These are phyloP conservation scores for Wiebesia pumilae DNA, from an alignment of 1,140 invertebrate genomes.

Conservation along the genomic window DNA sequence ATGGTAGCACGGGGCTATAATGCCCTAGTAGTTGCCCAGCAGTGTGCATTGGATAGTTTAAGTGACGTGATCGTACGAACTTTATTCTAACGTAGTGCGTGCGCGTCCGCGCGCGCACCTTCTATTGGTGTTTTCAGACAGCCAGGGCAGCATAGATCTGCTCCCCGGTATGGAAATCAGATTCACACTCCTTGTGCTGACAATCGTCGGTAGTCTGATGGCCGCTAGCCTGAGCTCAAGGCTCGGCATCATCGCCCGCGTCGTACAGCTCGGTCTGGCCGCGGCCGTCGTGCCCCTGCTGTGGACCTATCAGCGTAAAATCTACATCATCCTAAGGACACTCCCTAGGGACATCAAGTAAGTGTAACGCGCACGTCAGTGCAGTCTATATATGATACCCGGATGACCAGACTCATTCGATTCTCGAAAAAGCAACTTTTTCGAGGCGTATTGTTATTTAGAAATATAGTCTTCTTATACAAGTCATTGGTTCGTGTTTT, in stretches of 20 bases:
- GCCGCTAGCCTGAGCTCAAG: constrained; percentile 76
- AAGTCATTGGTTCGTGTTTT: background rate
- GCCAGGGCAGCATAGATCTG: constrained; percentile 12
- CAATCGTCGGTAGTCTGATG: constrained; percentile 76
- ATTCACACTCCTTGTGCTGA: constrained; percentile 72
- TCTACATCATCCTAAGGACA: constrained; percentile 77
- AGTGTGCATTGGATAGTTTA: background rate
- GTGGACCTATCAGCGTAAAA: constrained; percentile 76
- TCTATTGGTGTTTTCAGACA: constrained; percentile 14
- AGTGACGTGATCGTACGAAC: background rate
- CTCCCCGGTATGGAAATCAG: constrained; percentile 65
- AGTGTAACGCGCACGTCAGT: constrained; percentile 61
- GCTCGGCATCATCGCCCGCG: constrained; percentile 76
- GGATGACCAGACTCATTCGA: background rate
- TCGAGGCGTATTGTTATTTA: background rate
- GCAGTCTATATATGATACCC: background rate
- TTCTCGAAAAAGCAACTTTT: background rate
- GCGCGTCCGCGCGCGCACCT: background rate
- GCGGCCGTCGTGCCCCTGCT: constrained; percentile 75
- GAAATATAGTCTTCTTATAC: background rate
- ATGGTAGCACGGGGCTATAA: background rate
- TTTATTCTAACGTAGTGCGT: background rate
- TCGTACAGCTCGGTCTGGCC: constrained; percentile 76
- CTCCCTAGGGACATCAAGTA: constrained; percentile 78
- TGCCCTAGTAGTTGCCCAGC: background rate